These are phyloP conservation scores for Octomys mimax DNA, from an alignment of 2,797 vertebrate genomes.

Conservation along the genomic window DNA sequence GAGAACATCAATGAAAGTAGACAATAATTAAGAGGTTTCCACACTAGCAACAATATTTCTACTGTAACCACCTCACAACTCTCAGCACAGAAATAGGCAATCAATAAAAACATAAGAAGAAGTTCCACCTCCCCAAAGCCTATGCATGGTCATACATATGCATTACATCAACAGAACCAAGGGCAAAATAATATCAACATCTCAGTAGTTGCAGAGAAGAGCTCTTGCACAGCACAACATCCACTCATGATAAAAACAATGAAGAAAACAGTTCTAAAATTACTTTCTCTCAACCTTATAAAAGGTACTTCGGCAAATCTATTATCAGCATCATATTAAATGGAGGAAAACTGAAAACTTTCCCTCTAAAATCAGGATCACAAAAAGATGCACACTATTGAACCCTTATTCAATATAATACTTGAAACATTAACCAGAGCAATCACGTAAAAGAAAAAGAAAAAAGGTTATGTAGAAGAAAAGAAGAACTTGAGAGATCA, in stretches of 20 bases:
- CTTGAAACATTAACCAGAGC: background rate
- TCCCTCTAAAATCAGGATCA: background rate
- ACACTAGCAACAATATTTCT: background rate
- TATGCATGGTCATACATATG: background rate
- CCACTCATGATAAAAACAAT: too few species aligned
- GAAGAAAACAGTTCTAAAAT: background rate
- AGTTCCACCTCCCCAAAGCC: too few species aligned
- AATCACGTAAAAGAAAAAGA: background rate
- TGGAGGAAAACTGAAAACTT: background rate
- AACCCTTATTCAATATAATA: background rate
- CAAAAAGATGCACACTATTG: background rate
- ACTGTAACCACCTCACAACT: background rate
- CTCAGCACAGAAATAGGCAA: background rate
- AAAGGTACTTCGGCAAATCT: background rate
- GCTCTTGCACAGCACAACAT: background rate
- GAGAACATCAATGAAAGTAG: background rate
- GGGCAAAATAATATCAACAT: background rate
- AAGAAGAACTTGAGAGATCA: background rate
- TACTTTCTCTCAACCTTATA: background rate
- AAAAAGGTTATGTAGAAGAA: background rate
- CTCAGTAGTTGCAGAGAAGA: background rate
- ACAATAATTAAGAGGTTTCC: background rate
- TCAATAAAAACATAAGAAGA: background rate
- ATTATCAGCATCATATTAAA: background rate
- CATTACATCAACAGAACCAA: background rate